Conservation (phyloP, 2,113 vertebrate species). For the Boulengeromyrus knoepffleri region DNA sequence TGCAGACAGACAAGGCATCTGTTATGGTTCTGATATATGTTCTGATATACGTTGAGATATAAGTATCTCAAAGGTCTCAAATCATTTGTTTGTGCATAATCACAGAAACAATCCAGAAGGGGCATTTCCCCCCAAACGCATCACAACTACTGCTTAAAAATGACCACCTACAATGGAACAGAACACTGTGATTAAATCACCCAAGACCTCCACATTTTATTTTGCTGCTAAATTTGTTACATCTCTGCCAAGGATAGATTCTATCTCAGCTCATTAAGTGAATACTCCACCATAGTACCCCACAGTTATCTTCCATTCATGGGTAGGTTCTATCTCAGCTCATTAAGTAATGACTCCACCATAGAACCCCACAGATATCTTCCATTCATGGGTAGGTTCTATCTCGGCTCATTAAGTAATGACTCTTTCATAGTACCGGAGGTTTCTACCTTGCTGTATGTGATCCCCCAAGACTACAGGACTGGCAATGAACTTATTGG, state of each 20-base stretch:
- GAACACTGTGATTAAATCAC: background rate
- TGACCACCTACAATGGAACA: background rate
- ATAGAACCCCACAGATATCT: slow-evolving; percentile 15
- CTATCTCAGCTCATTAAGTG: slow-evolving; percentile 1
- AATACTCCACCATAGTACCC: slow-evolving; percentile 11
- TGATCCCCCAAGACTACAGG: background rate
- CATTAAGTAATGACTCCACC: background rate
- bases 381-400: slow-evolving; percentile 36
- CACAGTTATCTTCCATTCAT: background rate
- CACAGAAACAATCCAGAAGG: background rate
- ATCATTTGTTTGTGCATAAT: background rate
- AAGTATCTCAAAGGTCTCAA: background rate
- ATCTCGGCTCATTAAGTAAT: background rate
- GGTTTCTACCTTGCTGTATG: background rate
- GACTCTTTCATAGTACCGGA: no score
- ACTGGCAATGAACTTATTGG: background rate
- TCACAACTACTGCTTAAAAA: background rate
- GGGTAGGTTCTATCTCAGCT: background rate
- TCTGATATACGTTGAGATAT: no score
- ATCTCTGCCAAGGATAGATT: background rate
- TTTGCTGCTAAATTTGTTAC: background rate
- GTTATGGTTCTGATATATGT: background rate
- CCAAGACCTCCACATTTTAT: background rate
- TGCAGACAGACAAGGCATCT: background rate
- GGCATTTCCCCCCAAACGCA: background rate